Conservation (phyloP, 2,797 vertebrate genomes). For the Epinephelus coioides region DNA sequence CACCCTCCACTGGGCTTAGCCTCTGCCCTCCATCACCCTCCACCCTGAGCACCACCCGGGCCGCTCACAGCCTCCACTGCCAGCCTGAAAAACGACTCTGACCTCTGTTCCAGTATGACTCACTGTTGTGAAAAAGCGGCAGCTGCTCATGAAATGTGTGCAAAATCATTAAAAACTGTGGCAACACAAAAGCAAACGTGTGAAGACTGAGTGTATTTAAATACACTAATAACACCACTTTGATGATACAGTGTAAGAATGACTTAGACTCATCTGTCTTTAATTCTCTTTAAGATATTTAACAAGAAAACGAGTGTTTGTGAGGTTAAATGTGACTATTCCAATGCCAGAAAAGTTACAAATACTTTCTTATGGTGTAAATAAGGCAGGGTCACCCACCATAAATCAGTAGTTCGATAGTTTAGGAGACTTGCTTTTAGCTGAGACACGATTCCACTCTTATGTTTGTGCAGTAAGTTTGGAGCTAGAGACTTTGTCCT, state of each 20-base stretch:
- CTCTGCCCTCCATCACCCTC: constrained; percentile 51
- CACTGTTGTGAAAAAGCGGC: constrained; percentile 1
- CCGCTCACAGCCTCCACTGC: constrained; percentile 10
- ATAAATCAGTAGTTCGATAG: too few species aligned
- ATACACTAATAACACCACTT: neutral
- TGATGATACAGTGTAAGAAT: neutral
- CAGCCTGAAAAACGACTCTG: constrained; percentile 27
- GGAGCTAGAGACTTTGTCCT: neutral
- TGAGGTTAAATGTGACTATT: neutral
- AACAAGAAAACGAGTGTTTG: neutral
- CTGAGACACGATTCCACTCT: neutral
- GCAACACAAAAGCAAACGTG: neutral
- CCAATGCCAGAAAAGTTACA: neutral
- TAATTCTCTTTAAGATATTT: neutral
- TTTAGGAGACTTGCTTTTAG: too few species aligned
- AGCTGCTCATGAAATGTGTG: constrained; percentile 14
- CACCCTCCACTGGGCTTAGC: constrained; percentile 59
- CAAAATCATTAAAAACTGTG: constrained; percentile 1
- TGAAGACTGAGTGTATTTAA: neutral
- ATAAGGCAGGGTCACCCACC: too few species aligned
- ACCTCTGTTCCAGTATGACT: constrained; percentile 17
- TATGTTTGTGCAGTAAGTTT: neutral
- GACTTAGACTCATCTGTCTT: neutral
- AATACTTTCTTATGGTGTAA: neutral
- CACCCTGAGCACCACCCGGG: constrained; percentile 20